Evolutionary conservation across 2,113 vertebrate genomes (phyloP).

Genomic region (Alligator sinensis): DNA sequence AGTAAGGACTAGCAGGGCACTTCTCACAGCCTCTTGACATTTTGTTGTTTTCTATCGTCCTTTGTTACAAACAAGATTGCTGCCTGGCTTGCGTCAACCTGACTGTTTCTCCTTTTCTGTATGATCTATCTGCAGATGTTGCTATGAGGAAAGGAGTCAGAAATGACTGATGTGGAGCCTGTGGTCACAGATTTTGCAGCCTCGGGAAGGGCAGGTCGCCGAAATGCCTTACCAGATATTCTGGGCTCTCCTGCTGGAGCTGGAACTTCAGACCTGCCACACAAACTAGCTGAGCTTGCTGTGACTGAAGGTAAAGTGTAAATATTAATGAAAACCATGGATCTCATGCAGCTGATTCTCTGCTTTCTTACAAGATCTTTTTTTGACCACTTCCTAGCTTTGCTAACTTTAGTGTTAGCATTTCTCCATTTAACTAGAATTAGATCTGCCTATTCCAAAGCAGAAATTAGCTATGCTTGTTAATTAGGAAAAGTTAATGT

Average conservation of each 20-base stretch:
- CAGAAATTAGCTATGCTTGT: not conserved
- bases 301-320: conserved; percentile 82
- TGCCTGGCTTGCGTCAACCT: not conserved
- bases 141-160: conserved; percentile 86
- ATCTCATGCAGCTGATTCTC: not conserved
- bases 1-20: not conserved
- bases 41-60: not conserved
- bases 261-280: conserved; percentile 81
- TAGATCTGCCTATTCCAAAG: conserved; percentile 1
- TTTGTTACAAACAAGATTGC: not conserved
- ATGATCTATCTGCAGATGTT: conserved; percentile 76
- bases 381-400: not conserved
- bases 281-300: conserved; percentile 83
- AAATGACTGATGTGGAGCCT: conserved; percentile 91
- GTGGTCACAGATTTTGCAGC: conserved; percentile 85
- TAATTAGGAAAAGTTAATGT: not conserved
- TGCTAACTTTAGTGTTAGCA: not conserved
- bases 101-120: not conserved
- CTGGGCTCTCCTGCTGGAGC: conserved; percentile 77
- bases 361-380: not conserved
- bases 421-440: not conserved
- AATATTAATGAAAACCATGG: not conserved
- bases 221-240: conserved; percentile 90
- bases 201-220: conserved; percentile 86
- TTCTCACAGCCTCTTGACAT: not conserved